Evolutionary conservation across 2,797 vertebrate species (phyloP), one percentile per base, ranked within the genome.

Genomic region (Ptychadena robeensis): DNA sequence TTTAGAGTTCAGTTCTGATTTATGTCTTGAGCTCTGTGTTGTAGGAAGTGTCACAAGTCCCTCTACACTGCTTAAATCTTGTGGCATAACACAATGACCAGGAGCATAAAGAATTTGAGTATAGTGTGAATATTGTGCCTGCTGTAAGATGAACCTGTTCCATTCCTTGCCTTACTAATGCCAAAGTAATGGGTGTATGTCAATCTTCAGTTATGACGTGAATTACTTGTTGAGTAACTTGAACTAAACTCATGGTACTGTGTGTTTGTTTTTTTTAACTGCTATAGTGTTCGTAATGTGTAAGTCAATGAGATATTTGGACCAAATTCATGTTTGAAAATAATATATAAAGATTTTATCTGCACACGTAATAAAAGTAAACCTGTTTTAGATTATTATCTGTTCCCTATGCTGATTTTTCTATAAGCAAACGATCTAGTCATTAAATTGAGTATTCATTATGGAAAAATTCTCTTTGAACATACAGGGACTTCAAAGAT

Each of bases 401-500:
- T 57, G 2, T 67, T n/a, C 44, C 35, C 38, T 30, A 27, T 61
- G 3, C 73, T 82, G 53, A 11, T 76, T 66, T 48, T 65, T n/a
- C 72, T 68, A 18, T 67, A 81, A 70, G 53, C 15, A 64, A 63
- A n/a, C n/a, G 63, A n/a, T 38, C 38, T 81, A 73, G 65, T 64
- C 64, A 81, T 81, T 82, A 82, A 53, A 70, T 75, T 22, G 44
- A 76, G 31, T 82, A 66, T 76, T 69, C 61, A 34, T n/a, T 76
- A 38, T 78, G 73, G 79, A 69, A 79, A 53, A 31, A 82, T 37
- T 70, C 18, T 44, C 34, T 82, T 76, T 76, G 64, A 82, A 70
- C 69, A 35, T 70, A 59, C 15, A 70, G 35, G 44, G 65, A 76
- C 81, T 82, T 76, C 48, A 82, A 74, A 67, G 70, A 30, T 35